Base-by-base conservation (phyloP, 2,888 invertebrate species). In the Uropetala carovei region DNA sequence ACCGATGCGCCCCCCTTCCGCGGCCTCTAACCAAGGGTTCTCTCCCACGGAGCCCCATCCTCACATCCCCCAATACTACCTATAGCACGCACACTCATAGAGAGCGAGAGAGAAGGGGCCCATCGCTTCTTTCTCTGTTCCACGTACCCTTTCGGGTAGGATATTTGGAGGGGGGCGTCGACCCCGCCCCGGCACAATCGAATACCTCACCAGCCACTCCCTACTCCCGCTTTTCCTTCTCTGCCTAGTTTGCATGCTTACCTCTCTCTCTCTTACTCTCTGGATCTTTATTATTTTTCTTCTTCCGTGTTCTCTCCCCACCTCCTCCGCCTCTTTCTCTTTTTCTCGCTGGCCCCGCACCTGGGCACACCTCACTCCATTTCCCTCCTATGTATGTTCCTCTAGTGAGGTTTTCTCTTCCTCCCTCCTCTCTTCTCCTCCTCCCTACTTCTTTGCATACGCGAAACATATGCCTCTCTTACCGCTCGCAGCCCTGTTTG, bases 161-260 rank as follows among this genome's bases (percentile, higher is more conserved):
- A 68, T 68, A 18, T 68, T 68, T 68, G 68, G 68, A 75, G 75
- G 75, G 75, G 27, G 68, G 68, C 68, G 64, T 64, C 64, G 64
- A 14, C 64, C 64, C 64, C 64, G 64, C 64, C 64, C 64, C 64
- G 14, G 75, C 75, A 75, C 75, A 75, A 75, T 75, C 75, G 75
- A 75, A 75, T 75, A 75, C 22, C 75, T 75, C 68, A 68, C 68
- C 68, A 68, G 75, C 75, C 75, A 75, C 75, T 75, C 75, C 75
- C 75, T 75, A 22, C 22, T 27, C 75, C 60, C 75, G 43, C 43
- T 43, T 43, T 3, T 22, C 75, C 75, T 75, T 22, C 27, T 27
- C 27, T 27, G 75, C 27, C 75, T 75, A 75, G 75, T 75, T 75
- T 75, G 75, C 75, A 75, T 75, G 75, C 75, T 43, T 43, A 43